These are phyloP conservation scores for Amphimallon solstitiale DNA, from an alignment of 2,888 invertebrate genomes.

Conservation along the genomic window DNA sequence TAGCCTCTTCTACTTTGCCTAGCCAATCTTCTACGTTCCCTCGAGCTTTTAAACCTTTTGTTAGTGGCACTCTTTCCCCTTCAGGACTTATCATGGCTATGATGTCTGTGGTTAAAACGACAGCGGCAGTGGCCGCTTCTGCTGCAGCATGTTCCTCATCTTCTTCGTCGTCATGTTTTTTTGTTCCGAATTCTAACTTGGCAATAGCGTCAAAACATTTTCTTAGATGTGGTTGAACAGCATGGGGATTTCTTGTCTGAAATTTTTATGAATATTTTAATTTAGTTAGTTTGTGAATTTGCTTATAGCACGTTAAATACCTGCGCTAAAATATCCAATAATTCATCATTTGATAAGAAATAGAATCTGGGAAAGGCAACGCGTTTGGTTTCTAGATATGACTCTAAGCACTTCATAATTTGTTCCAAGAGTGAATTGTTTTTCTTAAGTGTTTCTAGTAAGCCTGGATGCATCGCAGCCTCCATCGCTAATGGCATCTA, in stretches of 20 bases:
- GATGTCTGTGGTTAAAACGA: constrained; percentile 81
- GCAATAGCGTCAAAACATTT: constrained; percentile 91
- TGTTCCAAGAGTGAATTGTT: constrained; percentile 86
- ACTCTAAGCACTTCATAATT: constrained; percentile 90
- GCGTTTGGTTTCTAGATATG: constrained; percentile 88
- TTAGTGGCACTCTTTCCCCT: constrained; percentile 81
- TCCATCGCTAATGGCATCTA: constrained; percentile 83
- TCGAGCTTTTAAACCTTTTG: constrained; percentile 84
- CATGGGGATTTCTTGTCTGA: constrained; percentile 84
- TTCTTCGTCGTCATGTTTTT: constrained; percentile 66
- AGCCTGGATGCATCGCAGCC: constrained; percentile 77
- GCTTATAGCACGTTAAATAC: no score
- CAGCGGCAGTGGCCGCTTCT: constrained; percentile 64
- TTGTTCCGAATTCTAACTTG: constrained; percentile 79
- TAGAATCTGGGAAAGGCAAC: constrained; percentile 90
- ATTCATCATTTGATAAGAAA: constrained; percentile 89
- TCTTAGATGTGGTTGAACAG: constrained; percentile 88
- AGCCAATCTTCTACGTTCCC: constrained; percentile 95
- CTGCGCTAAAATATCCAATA: constrained; percentile 90
- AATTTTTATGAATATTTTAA: constrained; percentile 26
- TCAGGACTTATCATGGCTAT: constrained; percentile 91
- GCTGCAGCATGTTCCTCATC: constrained; percentile 64
- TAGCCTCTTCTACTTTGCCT: constrained; percentile 89
- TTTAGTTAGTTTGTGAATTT: no score
- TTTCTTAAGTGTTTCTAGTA: constrained; percentile 74